These are phyloP conservation scores for Darevskia mixta DNA, from an alignment of 2,797 vertebrate genomes.

Conservation along the genomic window DNA sequence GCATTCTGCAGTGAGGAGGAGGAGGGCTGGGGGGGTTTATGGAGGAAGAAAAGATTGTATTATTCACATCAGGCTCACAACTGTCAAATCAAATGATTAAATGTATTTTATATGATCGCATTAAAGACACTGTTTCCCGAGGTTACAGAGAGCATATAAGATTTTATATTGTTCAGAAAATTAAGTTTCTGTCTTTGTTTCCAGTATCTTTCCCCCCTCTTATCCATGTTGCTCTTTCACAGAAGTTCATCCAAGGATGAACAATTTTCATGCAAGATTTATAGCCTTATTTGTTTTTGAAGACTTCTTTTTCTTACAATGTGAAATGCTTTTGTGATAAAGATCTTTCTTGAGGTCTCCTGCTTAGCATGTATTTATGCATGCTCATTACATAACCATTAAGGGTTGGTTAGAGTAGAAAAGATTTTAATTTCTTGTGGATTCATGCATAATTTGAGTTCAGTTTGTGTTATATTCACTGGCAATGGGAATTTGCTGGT, in stretches of 20 bases:
- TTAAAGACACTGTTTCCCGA: slow-evolving; percentile 49
- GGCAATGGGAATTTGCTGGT: not conserved
- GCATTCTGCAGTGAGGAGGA: not conserved
- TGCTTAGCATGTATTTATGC: slow-evolving; percentile 62
- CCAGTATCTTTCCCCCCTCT: slow-evolving; percentile 44
- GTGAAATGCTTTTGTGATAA: slow-evolving; percentile 53
- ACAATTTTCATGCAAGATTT: slow-evolving; percentile 64
- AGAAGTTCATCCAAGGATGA: slow-evolving; percentile 57
- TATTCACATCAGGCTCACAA: slow-evolving; percentile 34
- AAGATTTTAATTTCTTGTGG: slow-evolving; percentile 23
- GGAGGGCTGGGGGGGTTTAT: too few species aligned
- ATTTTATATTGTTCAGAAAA: slow-evolving; percentile 60
- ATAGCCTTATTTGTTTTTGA: slow-evolving; percentile 48
- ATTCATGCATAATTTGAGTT: slow-evolving; percentile 37
- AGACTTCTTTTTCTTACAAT: slow-evolving; percentile 26
- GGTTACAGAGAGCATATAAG: slow-evolving; percentile 51
- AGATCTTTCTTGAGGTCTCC: slow-evolving; percentile 59
- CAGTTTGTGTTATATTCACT: not conserved
- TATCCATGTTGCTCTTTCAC: slow-evolving; percentile 63
- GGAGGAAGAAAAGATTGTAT: not conserved
- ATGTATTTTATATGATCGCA: slow-evolving; percentile 35
- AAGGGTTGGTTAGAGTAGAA: slow-evolving; percentile 51
- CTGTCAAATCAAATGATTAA: slow-evolving; percentile 45
- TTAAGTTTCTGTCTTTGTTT: slow-evolving; percentile 59
- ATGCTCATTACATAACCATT: slow-evolving; percentile 47